Percentiles rank a stretch among this genome's conserved stretches.
Evolutionary conservation across 1,140 invertebrate species (phyloP).

Genomic region (Thaumatotibia leucotreta): DNA sequence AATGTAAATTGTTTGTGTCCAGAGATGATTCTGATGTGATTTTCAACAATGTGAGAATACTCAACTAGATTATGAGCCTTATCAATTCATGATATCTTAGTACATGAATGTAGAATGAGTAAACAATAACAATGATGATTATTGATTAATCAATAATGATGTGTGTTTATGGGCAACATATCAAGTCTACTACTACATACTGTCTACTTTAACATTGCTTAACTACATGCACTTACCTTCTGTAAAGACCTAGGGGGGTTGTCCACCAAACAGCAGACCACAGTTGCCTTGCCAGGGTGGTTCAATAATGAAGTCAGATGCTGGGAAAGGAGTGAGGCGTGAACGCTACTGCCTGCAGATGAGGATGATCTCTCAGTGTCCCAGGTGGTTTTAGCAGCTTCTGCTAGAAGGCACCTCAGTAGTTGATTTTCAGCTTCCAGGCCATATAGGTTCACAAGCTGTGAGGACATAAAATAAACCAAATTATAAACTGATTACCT

Average conservation of each 20-base stretch:
- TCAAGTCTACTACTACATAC: background rate
- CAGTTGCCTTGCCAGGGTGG: slow-evolving; percentile 66
- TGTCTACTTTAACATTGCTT: background rate
- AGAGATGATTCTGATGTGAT: no score
- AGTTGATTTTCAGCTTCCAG: slow-evolving; percentile 71
- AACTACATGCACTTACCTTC: slow-evolving; percentile 45
- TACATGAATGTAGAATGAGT: background rate
- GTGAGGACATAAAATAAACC: no score
- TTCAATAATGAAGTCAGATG: slow-evolving; percentile 56
- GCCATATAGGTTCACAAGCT: slow-evolving; percentile 66
- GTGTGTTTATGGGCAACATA: slow-evolving; percentile 17
- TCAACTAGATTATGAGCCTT: no score
- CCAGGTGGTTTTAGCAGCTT: slow-evolving; percentile 61
- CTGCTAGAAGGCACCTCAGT: slow-evolving; percentile 60
- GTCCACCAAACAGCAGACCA: slow-evolving; percentile 65
- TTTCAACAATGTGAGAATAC: no score
- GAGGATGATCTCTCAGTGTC: slow-evolving; percentile 52
- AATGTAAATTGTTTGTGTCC: slow-evolving; percentile 8
- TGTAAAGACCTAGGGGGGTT: slow-evolving; percentile 55
- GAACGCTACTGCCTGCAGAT: slow-evolving; percentile 42
- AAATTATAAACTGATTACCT: no score
- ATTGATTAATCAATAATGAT: background rate
- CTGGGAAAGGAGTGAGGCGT: slow-evolving; percentile 59
- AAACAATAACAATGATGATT: background rate
- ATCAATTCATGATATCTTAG: background rate